Evolutionary conservation across 1,140 invertebrate species (phyloP).

Genomic region (Diabrotica undecimpunctata): DNA sequence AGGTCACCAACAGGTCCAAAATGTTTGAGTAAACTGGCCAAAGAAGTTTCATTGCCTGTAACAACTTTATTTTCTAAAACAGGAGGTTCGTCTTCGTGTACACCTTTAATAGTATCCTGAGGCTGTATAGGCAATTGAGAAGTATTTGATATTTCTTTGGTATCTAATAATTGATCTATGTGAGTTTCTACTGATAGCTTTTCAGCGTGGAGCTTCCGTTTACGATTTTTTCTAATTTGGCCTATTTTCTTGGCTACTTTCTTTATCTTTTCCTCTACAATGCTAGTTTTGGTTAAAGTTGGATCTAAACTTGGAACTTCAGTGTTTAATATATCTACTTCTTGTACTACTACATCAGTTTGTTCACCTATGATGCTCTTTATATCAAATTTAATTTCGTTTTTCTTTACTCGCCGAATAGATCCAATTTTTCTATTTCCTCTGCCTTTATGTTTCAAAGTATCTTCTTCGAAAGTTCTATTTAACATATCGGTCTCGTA

Average conservation of each 20-base stretch:
- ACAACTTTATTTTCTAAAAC: conserved; percentile 23
- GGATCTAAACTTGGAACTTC: too few species aligned
- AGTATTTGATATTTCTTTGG: conserved; percentile 9
- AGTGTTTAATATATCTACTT: too few species aligned
- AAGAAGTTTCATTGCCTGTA: neutral
- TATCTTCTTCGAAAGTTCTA: neutral
- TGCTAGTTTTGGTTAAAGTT: neutral
- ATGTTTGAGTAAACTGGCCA: neutral
- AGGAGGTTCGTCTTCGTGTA: conserved; percentile 24
- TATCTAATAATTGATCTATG: conserved; percentile 19
- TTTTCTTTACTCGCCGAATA: too few species aligned
- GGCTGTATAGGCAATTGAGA: conserved; percentile 1
- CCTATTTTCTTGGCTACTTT: neutral
- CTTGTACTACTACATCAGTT: too few species aligned
- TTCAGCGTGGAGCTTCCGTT: neutral
- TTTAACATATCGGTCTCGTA: neutral
- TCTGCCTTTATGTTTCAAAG: neutral
- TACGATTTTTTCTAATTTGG: neutral
- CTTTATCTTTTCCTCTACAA: neutral
- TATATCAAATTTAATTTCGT: too few species aligned
- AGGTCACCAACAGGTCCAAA: too few species aligned
- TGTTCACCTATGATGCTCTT: too few species aligned
- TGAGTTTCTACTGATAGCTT: conserved; percentile 13
- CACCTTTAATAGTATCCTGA: conserved; percentile 6
- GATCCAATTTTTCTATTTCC: conserved; percentile 9